These are phyloP conservation scores for Eriosoma lanigerum DNA, from an alignment of 1,140 invertebrate species.

Conservation along the genomic window DNA sequence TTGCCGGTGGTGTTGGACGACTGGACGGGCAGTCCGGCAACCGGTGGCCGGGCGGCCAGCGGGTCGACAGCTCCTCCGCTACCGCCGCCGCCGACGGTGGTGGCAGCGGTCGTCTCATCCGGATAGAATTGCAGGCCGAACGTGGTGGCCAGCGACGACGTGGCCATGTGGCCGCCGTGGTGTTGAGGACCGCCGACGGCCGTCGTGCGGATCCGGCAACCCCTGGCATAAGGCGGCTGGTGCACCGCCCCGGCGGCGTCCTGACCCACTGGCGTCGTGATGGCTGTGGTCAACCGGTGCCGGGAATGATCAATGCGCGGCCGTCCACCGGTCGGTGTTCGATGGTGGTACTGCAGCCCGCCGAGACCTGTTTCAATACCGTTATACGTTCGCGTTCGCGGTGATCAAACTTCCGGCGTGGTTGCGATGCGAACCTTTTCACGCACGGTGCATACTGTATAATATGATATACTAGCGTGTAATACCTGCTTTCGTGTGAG, in stretches of 20 bases:
- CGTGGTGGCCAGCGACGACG: slow-evolving; percentile 52
- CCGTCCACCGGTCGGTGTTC: neutral
- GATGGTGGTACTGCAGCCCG: slow-evolving; percentile 1
- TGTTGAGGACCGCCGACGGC: slow-evolving; percentile 34
- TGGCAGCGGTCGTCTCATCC: slow-evolving; percentile 50
- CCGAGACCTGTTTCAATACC: neutral
- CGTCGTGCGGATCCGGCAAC: slow-evolving; percentile 52
- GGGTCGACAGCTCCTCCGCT: slow-evolving; percentile 31
- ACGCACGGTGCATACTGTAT: neutral
- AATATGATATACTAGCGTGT: too few species aligned
- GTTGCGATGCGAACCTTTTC: neutral
- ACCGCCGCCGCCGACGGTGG: neutral
- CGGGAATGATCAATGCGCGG: slow-evolving; percentile 12
- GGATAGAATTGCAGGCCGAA: slow-evolving; percentile 54
- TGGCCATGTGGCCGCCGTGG: slow-evolving; percentile 48
- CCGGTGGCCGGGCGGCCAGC: slow-evolving; percentile 34
- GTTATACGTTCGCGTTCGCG: too few species aligned
- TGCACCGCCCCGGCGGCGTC: slow-evolving; percentile 53
- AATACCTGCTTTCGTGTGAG: too few species aligned
- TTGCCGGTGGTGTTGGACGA: slow-evolving; percentile 50
- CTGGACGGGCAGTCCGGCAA: slow-evolving; percentile 48
- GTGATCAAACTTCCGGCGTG: too few species aligned
- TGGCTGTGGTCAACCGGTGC: slow-evolving; percentile 52
- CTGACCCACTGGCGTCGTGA: slow-evolving; percentile 55
- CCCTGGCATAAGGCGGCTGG: slow-evolving; percentile 53